Percentiles rank a stretch among this genome's conserved stretches.
These are phyloP conservation scores for Zygogramma bicolorata DNA, from an alignment of 2,888 invertebrate genomes.

Conservation along the genomic window DNA sequence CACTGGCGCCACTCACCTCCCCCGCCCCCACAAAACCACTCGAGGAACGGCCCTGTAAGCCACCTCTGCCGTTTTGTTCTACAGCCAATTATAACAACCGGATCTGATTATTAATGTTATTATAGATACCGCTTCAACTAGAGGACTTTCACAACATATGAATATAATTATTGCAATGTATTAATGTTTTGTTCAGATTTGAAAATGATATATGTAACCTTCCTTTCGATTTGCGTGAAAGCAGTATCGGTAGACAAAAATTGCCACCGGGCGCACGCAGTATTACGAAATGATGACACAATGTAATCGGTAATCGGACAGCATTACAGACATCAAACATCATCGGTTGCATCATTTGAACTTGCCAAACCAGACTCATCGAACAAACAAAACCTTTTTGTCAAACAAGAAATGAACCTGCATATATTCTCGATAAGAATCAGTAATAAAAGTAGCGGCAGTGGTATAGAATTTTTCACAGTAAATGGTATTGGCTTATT, in stretches of 20 bases:
- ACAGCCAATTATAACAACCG: neutral
- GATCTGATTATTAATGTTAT: constrained; percentile 5
- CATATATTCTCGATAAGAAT: neutral
- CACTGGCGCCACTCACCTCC: too few relatives aligned
- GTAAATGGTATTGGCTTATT: too few relatives aligned
- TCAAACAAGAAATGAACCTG: constrained; percentile 5
- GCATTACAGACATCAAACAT: neutral
- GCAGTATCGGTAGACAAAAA: constrained; percentile 7
- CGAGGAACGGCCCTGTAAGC: neutral
- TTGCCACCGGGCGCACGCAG: neutral
- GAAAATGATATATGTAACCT: neutral
- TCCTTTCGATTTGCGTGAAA: constrained; percentile 11
- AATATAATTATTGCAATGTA: neutral
- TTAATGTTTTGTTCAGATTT: neutral
- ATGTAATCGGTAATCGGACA: neutral
- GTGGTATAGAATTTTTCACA: too few relatives aligned
- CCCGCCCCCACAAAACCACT: neutral
- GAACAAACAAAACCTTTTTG: constrained; percentile 3
- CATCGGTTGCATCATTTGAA: constrained; percentile 10
- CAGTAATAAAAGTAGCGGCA: too few relatives aligned
- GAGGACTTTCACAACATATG: constrained; percentile 12
- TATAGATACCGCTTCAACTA: constrained; percentile 8
- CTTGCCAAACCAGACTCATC: neutral
- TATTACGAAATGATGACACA: constrained; percentile 4
- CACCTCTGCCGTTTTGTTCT: neutral